Conservation (phyloP, 2,113 vertebrate species). For the Centropus unirufus region DNA sequence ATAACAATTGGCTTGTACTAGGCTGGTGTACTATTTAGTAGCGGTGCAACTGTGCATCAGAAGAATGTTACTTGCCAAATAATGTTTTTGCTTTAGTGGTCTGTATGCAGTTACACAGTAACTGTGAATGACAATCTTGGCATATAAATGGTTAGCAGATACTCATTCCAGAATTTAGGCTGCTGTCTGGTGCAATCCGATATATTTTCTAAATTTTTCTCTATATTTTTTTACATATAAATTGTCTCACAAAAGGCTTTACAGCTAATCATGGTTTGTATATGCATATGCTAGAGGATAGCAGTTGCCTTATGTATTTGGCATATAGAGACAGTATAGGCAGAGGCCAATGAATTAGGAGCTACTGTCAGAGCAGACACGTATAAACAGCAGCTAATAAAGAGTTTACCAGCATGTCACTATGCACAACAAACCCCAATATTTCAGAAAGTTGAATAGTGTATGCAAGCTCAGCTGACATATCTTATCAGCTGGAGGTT, state of each 20-base stretch:
- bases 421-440: not conserved
- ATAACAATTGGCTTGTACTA: not conserved
- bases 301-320: not conserved
- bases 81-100: not conserved
- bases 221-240: slow-evolving; percentile 20
- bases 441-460: not conserved
- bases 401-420: slow-evolving; percentile 49
- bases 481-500: not conserved
- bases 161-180: slow-evolving; percentile 22
- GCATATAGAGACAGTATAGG: not conserved
- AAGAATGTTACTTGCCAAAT: not conserved
- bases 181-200: not conserved
- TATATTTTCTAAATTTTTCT: slow-evolving; percentile 33
- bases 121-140: slow-evolving; percentile 9
- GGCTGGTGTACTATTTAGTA: not conserved
- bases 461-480: slow-evolving; percentile 7
- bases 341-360: not conserved
- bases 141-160: slow-evolving; percentile 20
- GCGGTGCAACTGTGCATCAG: not conserved
- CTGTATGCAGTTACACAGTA: slow-evolving; percentile 22
- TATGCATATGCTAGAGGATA: not conserved
- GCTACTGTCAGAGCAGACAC: not conserved
- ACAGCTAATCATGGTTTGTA: slow-evolving; percentile 32
- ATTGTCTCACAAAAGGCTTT: slow-evolving; percentile 45
- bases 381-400: slow-evolving; percentile 34